Evolutionary conservation across 2,888 invertebrate species (phyloP).

Genomic region (Oscheius sp.): DNA sequence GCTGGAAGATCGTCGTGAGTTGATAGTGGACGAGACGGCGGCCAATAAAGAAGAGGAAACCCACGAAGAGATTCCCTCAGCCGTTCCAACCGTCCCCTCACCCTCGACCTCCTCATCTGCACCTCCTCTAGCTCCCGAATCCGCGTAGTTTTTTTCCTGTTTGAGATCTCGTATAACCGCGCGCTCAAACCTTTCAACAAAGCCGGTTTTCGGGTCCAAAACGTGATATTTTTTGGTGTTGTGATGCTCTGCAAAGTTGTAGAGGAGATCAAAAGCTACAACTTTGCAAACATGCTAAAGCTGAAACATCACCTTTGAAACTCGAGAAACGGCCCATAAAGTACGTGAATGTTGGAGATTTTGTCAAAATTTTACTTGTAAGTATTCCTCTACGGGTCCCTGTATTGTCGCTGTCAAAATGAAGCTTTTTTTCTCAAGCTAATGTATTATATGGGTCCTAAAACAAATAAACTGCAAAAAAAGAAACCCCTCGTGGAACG

Average conservation of each 20-base stretch:
- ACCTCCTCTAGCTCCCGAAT: background rate
- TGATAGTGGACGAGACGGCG: slow-evolving; percentile 30
- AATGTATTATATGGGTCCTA: too few species aligned
- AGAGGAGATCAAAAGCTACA: too few species aligned
- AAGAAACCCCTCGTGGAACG: too few species aligned
- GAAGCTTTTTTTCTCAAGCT: background rate
- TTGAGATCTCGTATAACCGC: background rate
- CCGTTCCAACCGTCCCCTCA: background rate
- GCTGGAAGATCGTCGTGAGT: slow-evolving; percentile 25
- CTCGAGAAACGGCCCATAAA: too few species aligned
- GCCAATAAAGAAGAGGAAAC: slow-evolving; percentile 24
- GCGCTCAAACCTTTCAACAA: background rate
- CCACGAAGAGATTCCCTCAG: background rate
- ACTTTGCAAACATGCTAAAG: too few species aligned
- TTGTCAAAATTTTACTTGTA: slow-evolving; percentile 20
- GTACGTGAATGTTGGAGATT: too few species aligned
- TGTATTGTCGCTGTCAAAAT: background rate
- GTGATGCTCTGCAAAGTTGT: too few species aligned
- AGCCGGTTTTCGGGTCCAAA: too few species aligned
- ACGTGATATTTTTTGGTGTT: too few species aligned
- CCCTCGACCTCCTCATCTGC: slow-evolving; percentile 2
- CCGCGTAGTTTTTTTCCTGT: background rate
- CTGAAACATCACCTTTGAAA: too few species aligned
- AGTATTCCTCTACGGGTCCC: slow-evolving; percentile 30
- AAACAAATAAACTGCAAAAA: too few species aligned